Conservation (phyloP, 64 coral and sea anemone genomes). For the Hydrozoanthus tunicans region DNA sequence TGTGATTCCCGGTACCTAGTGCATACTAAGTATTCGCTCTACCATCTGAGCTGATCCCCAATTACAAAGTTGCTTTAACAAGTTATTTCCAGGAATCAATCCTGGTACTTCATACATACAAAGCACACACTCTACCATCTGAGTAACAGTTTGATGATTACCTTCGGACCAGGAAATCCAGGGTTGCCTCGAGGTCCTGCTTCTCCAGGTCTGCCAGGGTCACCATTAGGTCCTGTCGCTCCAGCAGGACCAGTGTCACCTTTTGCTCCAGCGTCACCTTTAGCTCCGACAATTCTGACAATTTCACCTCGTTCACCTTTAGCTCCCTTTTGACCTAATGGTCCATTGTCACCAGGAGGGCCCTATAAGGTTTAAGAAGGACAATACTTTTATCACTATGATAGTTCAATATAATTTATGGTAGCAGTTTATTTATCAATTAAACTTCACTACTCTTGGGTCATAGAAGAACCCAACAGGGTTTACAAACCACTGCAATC, state of each 20-base stretch:
- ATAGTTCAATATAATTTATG: too few species aligned
- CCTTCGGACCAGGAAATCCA: constrained; percentile 28
- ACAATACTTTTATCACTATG: not conserved
- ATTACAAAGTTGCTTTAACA: too few species aligned
- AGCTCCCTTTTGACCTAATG: not conserved
- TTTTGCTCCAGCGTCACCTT: not conserved
- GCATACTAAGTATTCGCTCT: too few species aligned
- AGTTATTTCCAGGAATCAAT: too few species aligned
- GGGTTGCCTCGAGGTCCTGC: constrained; percentile 17
- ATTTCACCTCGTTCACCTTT: constrained; percentile 55
- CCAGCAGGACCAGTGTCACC: not conserved
- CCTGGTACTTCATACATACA: too few species aligned
- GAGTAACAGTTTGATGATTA: not conserved
- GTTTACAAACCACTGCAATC: too few species aligned
- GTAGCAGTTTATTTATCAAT: too few species aligned
- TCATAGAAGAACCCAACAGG: too few species aligned
- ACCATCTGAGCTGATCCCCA: too few species aligned
- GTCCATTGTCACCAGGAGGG: constrained; percentile 12
- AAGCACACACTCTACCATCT: too few species aligned
- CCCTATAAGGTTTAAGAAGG: not conserved
- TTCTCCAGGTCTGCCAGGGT: constrained; percentile 7
- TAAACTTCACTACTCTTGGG: too few species aligned
- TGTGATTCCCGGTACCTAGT: too few species aligned
- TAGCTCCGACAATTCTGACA: constrained; percentile 39
- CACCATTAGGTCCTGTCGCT: not conserved